Percentiles rank a stretch among this genome's conserved stretches.
These are phyloP conservation scores for Trematomus loennbergii DNA, from an alignment of 2,113 vertebrate genomes.

Conservation along the genomic window DNA sequence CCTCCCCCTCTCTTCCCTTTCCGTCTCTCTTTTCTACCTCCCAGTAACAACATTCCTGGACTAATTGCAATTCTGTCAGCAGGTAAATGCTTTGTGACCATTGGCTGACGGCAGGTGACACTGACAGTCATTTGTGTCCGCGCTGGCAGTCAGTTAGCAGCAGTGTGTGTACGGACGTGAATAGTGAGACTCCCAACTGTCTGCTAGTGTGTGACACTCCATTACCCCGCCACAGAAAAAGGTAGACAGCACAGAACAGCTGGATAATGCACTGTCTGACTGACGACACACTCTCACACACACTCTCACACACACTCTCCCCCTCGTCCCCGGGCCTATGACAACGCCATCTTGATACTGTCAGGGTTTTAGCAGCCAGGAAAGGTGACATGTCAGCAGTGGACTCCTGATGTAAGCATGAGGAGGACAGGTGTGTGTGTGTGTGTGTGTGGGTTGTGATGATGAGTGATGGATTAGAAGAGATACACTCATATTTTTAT, in stretches of 20 bases:
- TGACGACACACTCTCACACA: slow-evolving; percentile 76
- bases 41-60: slow-evolving; percentile 77
- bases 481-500: slow-evolving; percentile 32
- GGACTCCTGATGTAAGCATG: slow-evolving; percentile 60
- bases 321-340: slow-evolving; percentile 71
- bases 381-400: slow-evolving; percentile 60
- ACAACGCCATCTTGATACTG: slow-evolving; percentile 75
- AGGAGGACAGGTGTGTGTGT: slow-evolving; percentile 5
- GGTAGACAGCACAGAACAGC: slow-evolving; percentile 79
- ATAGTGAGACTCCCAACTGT: slow-evolving; percentile 77
- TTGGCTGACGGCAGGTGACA: slow-evolving; percentile 75
- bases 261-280: slow-evolving; percentile 82
- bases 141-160: slow-evolving; percentile 76
- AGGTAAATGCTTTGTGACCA: slow-evolving; percentile 86
- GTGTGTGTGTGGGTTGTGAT: not conserved
- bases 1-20: slow-evolving; percentile 14
- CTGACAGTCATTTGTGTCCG: slow-evolving; percentile 80
- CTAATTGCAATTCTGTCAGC: slow-evolving; percentile 87
- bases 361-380: slow-evolving; percentile 57
- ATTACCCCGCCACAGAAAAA: slow-evolving; percentile 76
- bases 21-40: slow-evolving; percentile 64
- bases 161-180: slow-evolving; percentile 72
- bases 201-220: slow-evolving; percentile 80
- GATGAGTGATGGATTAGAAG: slow-evolving; percentile 62
- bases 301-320: slow-evolving; percentile 60